phyloP scores from a whole-genome alignment of 2,113 vertebrate genomes.

The Rattus rattus region DNA sequence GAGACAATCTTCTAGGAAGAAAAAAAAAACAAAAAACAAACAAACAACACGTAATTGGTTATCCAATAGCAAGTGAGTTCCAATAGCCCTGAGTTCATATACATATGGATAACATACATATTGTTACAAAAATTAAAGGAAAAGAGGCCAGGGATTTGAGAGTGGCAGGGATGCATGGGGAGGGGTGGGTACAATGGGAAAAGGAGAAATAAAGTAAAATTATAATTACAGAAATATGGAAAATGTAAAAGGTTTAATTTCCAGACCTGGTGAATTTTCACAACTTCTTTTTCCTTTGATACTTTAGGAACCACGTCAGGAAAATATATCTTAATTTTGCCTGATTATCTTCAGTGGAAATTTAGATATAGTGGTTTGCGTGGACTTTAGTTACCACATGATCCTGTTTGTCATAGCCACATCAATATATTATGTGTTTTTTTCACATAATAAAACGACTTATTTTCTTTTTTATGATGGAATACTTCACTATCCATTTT shows the following conservation, averaged over 20 bases:
- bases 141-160: neutral
- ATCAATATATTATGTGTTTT: neutral
- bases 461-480: neutral
- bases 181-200: neutral
- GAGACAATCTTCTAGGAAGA: too few relatives aligned
- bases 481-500: neutral
- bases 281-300: neutral
- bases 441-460: conserved; percentile 1
- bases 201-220: neutral
- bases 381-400: neutral
- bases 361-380: neutral
- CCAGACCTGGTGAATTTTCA: neutral
- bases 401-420: neutral
- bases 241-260: neutral
- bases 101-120: neutral
- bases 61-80: neutral
- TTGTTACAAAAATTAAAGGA: neutral
- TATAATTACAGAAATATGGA: neutral
- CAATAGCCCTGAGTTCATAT: neutral
- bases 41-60: neutral
- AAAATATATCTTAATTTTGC: neutral
- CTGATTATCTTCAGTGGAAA: neutral
- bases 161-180: neutral
- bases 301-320: neutral
- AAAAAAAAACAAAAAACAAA: too few relatives aligned